Base-by-base conservation (phyloP, 2,113 vertebrate species). In the Oenanthe melanoleuca region DNA sequence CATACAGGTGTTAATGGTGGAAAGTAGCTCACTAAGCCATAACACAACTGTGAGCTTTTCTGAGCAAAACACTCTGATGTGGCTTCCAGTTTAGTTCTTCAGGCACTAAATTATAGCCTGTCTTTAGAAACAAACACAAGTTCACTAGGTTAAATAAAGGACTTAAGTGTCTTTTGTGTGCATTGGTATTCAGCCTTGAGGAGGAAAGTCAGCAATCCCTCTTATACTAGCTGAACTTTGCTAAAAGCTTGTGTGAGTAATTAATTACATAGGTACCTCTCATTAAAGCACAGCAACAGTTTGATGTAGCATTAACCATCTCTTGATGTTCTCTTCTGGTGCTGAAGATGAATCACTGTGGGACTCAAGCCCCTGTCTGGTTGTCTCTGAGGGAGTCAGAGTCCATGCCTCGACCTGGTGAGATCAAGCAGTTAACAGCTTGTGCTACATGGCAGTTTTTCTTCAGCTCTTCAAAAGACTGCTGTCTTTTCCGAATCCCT, bases 331-430 rank as follows among this genome's bases (percentile, higher is more conserved):
- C 93, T 95, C 85, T 66, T 86, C 47, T 78, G 60, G 23, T 81
- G 56, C 56, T 79, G 80, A 97, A 99, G 99, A 97, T 99, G 95
- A 99, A 99, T 96, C 98, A 95, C 88, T 99, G 99, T 91, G 99
- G 98, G 66, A 99, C 99, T 23, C 99, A 99, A 96, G 99, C 98
- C 29, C 99, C 99, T 1, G 97, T 99, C 26, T 99, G 99, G 98
- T 95, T 99, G 53, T 99, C 98, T 53, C 96, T 99, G 93, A 92
- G 88, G 14, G 98, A 98, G 3, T 98, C 98, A 1, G 98, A 99
- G 94, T 97, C 98, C 34, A 93, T 99, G 87, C 99, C 99, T 19
- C 82, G 25, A 7, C 98, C 97, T 3, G 97, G 98, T 66, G 98
- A 99, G 95, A 94, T 98, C 71, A 97, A 97, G 71, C 98, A 98